Evolutionary conservation across 2,888 invertebrate genomes (phyloP).

Genomic region (Mimas tiliae): DNA sequence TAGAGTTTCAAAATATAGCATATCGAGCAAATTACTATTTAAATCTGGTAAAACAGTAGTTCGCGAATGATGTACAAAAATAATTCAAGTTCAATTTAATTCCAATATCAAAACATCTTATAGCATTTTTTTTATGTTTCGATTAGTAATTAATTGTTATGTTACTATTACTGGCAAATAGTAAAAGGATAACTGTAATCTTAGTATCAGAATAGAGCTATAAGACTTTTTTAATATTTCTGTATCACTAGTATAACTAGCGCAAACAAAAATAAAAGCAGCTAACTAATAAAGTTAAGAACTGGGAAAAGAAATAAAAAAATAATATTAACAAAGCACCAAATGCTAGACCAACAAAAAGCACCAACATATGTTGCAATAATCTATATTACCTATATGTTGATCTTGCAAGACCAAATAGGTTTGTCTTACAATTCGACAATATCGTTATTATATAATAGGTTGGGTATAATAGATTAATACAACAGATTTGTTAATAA

Average conservation of each 20-base stretch:
- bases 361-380: slow-evolving; percentile 44
- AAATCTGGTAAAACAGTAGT: background rate
- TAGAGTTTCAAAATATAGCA: background rate
- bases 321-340: slow-evolving; percentile 46
- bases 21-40: background rate
- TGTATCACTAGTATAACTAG: slow-evolving; percentile 22
- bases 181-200: background rate
- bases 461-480: slow-evolving; percentile 42
- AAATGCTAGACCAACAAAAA: slow-evolving; percentile 40
- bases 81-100: slow-evolving; percentile 16
- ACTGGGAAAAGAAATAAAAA: slow-evolving; percentile 37
- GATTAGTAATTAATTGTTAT: too few species aligned
- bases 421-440: background rate
- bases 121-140: slow-evolving; percentile 15
- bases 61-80: background rate
- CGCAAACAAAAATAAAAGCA: slow-evolving; percentile 43
- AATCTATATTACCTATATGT: slow-evolving; percentile 36
- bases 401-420: too few species aligned
- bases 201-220: background rate
- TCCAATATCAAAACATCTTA: background rate
- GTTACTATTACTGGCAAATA: background rate
- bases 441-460: background rate
- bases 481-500: slow-evolving; percentile 59
- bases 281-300: slow-evolving; percentile 43
- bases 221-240: background rate